A percentile compares a stretch with the other conserved stretches of the same genome.
phyloP scores from a whole-genome alignment of 2,797 vertebrate genomes.

The Apogon hyalosoma region DNA sequence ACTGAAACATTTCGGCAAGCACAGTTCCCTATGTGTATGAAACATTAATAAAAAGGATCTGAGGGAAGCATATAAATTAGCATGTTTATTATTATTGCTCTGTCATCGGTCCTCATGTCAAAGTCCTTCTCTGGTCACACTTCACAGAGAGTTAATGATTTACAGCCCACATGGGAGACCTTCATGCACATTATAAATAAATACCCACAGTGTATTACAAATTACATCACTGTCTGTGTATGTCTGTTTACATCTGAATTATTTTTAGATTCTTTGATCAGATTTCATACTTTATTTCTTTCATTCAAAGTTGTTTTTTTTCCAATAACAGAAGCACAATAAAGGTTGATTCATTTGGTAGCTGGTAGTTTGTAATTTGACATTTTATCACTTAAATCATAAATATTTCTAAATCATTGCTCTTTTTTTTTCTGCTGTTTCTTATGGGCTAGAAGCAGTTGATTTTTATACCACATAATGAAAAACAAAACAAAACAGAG shows the following conservation, averaged over 20 bases:
- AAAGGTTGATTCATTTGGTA: background rate
- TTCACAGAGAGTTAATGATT: conserved; percentile 1
- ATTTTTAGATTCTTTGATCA: too few relatives aligned
- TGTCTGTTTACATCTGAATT: background rate
- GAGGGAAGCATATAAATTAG: background rate
- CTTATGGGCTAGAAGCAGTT: background rate
- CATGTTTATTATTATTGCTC: background rate
- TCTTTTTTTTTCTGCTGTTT: background rate
- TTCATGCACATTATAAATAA: background rate
- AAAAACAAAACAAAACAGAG: background rate
- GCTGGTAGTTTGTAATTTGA: background rate
- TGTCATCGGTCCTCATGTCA: background rate
- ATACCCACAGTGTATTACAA: background rate
- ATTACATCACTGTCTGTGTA: background rate
- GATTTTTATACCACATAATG: background rate
- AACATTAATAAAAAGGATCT: background rate
- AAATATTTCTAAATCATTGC: background rate
- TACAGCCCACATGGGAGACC: background rate
- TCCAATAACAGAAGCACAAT: background rate
- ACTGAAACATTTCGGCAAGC: background rate
- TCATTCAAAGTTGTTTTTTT: too few relatives aligned
- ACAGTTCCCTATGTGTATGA: conserved; percentile 12
- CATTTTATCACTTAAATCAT: background rate
- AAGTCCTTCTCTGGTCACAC: background rate
- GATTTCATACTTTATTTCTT: too few relatives aligned